Base-by-base conservation (phyloP, 2,797 vertebrate genomes). In the Hybognathus amarus region DNA sequence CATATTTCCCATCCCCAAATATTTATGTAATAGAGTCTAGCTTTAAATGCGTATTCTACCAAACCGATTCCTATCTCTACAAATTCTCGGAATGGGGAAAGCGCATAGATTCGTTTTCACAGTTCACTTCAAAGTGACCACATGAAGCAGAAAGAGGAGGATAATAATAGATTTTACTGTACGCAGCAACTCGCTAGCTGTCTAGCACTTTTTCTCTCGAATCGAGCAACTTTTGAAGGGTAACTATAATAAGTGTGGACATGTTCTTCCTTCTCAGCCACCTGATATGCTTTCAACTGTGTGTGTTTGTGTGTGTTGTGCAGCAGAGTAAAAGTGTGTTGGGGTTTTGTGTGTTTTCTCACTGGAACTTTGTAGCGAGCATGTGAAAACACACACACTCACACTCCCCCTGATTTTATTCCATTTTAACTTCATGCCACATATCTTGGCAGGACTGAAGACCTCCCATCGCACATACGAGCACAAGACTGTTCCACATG, bases 381-480 rank as follows among this genome's bases (percentile, higher is more conserved):
- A 12, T 78, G 67, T 70, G n/a, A 78, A 84, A 81, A 45, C 70
- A 69, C 42, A n/a, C 45, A 70, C 87, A 86, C 79, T 22, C 63
- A 8, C 79, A 67, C 63, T 85, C 86, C 77, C 86, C 89, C 93
- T 91, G 78, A 94, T 93, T 94, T 93, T 92, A 92, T 89, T 94
- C 93, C 90, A 67, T 91, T 92, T 94, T 95, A 94, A 90, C 90
- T 94, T 92, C 82, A 93, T 92, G 92, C 91, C 92, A 91, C 92
- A 91, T 95, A 90, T 91, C 91, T 95, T 94, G 92, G 91, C 94
- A 94, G 91, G 84, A 86, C 78, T 79, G 85, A 77, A 83, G 90
- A 93, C 91, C 92, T 92, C 84, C 91, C 90, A 90, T 89, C 85
- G 86, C 93, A 91, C 92, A 91, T 91, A 89, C 88, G 64, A 88